Evolutionary conservation across 2,888 invertebrate species (phyloP).

Genomic region (Pilophorus perplexus): DNA sequence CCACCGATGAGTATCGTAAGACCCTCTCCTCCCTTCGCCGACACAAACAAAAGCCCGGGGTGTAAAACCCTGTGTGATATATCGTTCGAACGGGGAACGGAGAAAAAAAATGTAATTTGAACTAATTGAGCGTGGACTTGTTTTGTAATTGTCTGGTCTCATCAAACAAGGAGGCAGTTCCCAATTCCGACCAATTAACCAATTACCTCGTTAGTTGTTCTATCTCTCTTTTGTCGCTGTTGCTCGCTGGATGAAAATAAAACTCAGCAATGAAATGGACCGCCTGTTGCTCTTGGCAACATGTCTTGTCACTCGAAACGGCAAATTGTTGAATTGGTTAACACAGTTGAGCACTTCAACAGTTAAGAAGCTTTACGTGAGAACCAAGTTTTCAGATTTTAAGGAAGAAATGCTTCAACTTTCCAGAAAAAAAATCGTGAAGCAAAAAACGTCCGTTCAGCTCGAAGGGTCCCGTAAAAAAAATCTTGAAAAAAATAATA

Average conservation of each 20-base stretch:
- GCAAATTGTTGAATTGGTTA: too few relatives aligned
- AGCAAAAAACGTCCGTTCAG: too few relatives aligned
- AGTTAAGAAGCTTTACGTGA: too few relatives aligned
- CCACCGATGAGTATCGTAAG: background rate
- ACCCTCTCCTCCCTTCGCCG: background rate
- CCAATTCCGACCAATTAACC: slow-evolving; percentile 27
- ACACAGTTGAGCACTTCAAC: too few relatives aligned
- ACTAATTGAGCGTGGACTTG: slow-evolving; percentile 39
- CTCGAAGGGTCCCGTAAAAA: too few relatives aligned
- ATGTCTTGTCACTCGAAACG: too few relatives aligned
- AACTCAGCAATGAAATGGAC: too few relatives aligned
- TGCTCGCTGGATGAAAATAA: too few relatives aligned
- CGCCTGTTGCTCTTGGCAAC: too few relatives aligned
- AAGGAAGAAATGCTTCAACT: too few relatives aligned
- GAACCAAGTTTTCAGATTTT: too few relatives aligned
- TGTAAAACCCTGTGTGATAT: slow-evolving; percentile 9
- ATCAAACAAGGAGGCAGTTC: slow-evolving; percentile 33
- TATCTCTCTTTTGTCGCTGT: slow-evolving; percentile 7
- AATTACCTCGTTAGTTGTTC: slow-evolving; percentile 29
- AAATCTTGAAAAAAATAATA: slow-evolving; percentile 7
- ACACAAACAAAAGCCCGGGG: background rate
- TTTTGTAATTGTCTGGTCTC: slow-evolving; percentile 23
- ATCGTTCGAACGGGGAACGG: background rate
- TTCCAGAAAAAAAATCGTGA: too few relatives aligned
- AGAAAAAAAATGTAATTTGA: slow-evolving; percentile 19